Percentiles rank a stretch among this genome's conserved stretches.
phyloP scores from a whole-genome alignment of 2,113 vertebrate genomes.

The Hystrix brachyura region DNA sequence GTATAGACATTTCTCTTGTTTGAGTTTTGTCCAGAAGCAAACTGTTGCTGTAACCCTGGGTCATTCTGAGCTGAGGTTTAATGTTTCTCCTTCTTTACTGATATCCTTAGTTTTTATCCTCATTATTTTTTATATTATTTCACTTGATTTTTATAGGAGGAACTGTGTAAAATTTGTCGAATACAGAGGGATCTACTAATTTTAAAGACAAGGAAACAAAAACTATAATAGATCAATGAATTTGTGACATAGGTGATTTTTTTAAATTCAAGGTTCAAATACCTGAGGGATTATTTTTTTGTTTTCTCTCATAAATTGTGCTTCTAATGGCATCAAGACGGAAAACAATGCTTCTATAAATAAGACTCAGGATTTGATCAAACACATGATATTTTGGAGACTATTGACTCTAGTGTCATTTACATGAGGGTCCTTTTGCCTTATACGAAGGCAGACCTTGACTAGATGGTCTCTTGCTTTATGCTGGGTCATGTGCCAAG shows the following conservation, averaged over 20 bases:
- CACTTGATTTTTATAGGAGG: slow-evolving; percentile 18
- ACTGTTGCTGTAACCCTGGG: background rate
- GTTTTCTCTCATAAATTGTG: background rate
- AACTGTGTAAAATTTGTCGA: background rate
- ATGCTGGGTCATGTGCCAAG: background rate
- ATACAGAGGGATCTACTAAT: background rate
- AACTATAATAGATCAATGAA: background rate
- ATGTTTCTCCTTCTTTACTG: background rate
- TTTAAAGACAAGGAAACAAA: background rate
- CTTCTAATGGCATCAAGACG: background rate
- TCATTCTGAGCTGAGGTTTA: background rate
- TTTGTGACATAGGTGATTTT: background rate
- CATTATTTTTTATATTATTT: background rate
- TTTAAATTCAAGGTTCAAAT: background rate
- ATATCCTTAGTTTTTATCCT: background rate
- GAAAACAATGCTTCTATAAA: background rate
- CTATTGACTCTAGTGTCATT: background rate
- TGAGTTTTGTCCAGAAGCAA: background rate
- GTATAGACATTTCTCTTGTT: background rate
- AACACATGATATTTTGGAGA: background rate
- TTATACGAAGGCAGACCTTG: background rate
- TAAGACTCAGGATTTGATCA: background rate
- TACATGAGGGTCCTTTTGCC: background rate
- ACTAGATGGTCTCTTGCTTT: background rate
- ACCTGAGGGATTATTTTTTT: background rate